Evolutionary conservation across 2,797 vertebrate species (phyloP).

Genomic region (Trachops cirrhosus): DNA sequence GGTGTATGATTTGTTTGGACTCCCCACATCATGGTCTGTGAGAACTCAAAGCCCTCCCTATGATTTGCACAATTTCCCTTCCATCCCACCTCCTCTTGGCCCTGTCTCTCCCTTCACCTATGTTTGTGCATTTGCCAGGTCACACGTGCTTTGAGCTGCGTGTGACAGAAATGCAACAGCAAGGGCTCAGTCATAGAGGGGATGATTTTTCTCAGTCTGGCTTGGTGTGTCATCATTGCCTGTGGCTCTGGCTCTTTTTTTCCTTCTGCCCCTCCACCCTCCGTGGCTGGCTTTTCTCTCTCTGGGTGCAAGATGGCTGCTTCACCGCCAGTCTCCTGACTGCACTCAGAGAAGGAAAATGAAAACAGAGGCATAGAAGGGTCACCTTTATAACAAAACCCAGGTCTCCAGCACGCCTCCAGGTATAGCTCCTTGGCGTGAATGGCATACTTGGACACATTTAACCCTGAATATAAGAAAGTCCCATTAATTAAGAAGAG

Average conservation of each 20-base stretch:
- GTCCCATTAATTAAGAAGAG: not conserved
- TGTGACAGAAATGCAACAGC: not conserved
- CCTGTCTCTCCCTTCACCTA: not conserved
- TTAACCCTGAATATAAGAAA: not conserved
- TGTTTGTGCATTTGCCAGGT: not conserved
- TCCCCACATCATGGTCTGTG: not conserved
- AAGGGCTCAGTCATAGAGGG: not conserved
- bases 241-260: not conserved
- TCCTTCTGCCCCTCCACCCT: not conserved
- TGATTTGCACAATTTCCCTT: not conserved
- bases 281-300: not conserved
- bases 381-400: not conserved
- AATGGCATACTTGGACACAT: not conserved
- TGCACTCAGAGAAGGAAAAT: not conserved
- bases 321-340: not conserved
- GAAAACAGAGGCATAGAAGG: not conserved
- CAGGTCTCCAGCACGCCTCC: not conserved
- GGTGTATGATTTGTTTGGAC: not conserved
- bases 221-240: accelerated
- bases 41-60: not conserved
- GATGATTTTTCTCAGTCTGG: not conserved
- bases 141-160: not conserved
- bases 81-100: not conserved
- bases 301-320: not conserved
- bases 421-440: not conserved